These are phyloP conservation scores for Columba livia DNA, from an alignment of 2,113 vertebrate genomes.

Conservation along the genomic window DNA sequence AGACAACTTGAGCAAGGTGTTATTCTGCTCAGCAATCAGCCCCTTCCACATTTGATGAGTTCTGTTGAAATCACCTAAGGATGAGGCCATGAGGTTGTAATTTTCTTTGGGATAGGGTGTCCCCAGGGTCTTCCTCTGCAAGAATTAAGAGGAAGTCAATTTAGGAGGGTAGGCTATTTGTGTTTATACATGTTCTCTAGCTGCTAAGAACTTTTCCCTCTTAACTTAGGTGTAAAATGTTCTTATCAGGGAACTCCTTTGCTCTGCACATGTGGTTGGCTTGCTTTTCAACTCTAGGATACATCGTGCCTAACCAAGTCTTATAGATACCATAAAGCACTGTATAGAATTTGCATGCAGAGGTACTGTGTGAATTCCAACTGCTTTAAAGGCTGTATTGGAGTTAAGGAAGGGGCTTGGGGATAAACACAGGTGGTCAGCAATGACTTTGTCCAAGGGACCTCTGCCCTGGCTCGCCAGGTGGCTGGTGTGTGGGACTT, in stretches of 20 bases:
- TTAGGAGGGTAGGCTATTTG: not conserved
- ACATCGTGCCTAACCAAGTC: not conserved
- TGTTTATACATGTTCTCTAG: not conserved
- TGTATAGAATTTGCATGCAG: not conserved
- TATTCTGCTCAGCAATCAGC: not conserved
- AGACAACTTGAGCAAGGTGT: not conserved
- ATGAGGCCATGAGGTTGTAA: not conserved
- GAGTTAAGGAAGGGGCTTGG: not conserved
- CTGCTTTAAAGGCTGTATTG: not conserved
- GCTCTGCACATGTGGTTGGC: fast-evolving
- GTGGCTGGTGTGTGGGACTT: not conserved
- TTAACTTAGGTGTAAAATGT: not conserved
- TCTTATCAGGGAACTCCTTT: not conserved
- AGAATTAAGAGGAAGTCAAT: not conserved
- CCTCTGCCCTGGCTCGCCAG: not conserved
- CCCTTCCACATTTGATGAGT: not conserved
- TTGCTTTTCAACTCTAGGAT: not conserved
- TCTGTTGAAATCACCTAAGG: not conserved
- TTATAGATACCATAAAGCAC: not conserved
- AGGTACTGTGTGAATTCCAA: not conserved
- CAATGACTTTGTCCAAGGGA: not conserved
- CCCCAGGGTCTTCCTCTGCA: fast-evolving
- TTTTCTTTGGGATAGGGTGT: not conserved
- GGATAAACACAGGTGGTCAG: not conserved
- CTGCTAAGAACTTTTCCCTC: not conserved